Evolutionary conservation across 1,140 invertebrate species (phyloP), one percentile per base, ranked within the genome.

Genomic region (Drosophila pseudoobscura): DNA sequence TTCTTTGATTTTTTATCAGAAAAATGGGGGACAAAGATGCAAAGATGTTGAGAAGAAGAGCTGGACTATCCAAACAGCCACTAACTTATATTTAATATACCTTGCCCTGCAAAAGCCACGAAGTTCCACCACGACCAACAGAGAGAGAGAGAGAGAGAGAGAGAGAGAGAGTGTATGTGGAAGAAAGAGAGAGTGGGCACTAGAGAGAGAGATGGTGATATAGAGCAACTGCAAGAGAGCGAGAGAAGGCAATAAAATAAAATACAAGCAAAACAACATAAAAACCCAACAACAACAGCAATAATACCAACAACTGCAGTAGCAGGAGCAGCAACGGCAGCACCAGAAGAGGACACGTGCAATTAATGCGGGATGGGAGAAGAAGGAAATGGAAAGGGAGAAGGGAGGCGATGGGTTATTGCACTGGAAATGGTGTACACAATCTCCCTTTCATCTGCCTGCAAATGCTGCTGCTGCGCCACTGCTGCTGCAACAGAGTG

Each of bases 181-280:
- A 51, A 68, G 47, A 52, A 64, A 39, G 64, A 70, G 71, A 43
- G 72, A 70, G 65, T 61, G 64, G 58, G 73, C 58, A 62, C 63
- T 41, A 13, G 76, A 51, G 35, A 57, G 29, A 43, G 65, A 57
- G 49, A 53, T 47, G 55, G 56, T 47, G 53, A 60, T 44, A 66
- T 54, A 64, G 51, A 60, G 53, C 35, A 26, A 24, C 39, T 46
- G 55, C 55, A 47, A 63, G 61, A 51, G 56, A 71, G 49, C 64
- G 58, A 55, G 56, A 68, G 47, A 57, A 63, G 68, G 83, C 61
- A 78, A 88, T 89, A 88, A 79, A 88, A 88, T 88, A 88, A 88
- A 88, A 88, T 88, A 89, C 78, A 88, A 84, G 84, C 84, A 88
- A 88, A 88, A 89, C 72, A 89, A 83, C 75, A 84, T 77, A 73